These are phyloP conservation scores for Dicycla oo DNA, from an alignment of 2,888 invertebrate genomes.

Conservation along the genomic window DNA sequence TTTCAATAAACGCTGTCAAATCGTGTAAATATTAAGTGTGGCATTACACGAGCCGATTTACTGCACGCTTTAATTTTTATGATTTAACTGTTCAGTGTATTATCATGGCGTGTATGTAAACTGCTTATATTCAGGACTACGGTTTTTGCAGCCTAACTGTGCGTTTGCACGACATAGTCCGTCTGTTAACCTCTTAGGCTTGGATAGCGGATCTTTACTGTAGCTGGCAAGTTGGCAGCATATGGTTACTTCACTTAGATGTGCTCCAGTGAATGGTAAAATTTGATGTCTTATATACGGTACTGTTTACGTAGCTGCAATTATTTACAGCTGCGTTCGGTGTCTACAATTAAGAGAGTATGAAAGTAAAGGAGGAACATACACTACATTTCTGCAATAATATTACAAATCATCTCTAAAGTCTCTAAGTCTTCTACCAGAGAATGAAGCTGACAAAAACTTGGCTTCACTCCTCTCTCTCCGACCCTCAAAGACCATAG, in stretches of 20 bases:
- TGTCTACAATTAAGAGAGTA: conserved; percentile 8
- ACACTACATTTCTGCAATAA: background rate
- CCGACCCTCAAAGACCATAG: too few relatives aligned
- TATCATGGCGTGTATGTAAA: conserved; percentile 50
- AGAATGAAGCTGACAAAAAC: too few relatives aligned
- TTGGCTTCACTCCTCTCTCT: too few relatives aligned
- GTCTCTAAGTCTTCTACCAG: too few relatives aligned
- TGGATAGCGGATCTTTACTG: conserved; percentile 57
- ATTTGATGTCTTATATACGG: conserved; percentile 44
- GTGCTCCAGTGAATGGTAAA: conserved; percentile 56
- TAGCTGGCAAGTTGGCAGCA: conserved; percentile 41
- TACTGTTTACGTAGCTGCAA: conserved; percentile 30
- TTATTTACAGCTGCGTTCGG: conserved; percentile 33
- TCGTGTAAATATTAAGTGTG: conserved; percentile 52
- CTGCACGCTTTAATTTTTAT: conserved; percentile 54
- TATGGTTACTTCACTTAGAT: conserved; percentile 45
- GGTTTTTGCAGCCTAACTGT: conserved; percentile 48
- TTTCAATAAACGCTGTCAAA: background rate
- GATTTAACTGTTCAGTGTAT: conserved; percentile 51
- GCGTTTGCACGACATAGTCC: conserved; percentile 38
- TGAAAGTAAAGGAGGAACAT: conserved; percentile 5
- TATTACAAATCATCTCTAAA: too few relatives aligned
- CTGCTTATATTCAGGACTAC: conserved; percentile 34
- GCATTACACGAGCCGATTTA: conserved; percentile 53
- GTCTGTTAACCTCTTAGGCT: conserved; percentile 37